Evolutionary conservation across 2,888 invertebrate genomes (phyloP).

Genomic region (Lathronympha strigana): DNA sequence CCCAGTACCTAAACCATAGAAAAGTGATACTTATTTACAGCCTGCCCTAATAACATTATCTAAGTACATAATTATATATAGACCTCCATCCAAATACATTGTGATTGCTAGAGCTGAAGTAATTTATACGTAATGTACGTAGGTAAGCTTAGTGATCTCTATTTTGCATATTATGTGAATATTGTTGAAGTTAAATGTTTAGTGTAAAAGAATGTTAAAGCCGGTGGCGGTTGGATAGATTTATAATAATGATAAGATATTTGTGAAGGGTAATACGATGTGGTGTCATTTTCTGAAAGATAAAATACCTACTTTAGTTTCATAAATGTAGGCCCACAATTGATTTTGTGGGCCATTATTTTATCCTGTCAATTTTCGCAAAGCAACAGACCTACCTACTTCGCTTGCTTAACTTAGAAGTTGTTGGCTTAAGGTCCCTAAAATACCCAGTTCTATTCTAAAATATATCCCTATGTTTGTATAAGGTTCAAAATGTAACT

Average conservation of each 20-base stretch:
- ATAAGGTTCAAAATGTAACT: too few species aligned
- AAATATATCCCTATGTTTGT: too few species aligned
- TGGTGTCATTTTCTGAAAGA: not conserved
- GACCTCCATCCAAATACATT: conserved; percentile 30
- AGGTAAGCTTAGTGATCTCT: conserved; percentile 38
- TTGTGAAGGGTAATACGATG: conserved; percentile 12
- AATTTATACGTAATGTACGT: conserved; percentile 38
- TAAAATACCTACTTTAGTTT: not conserved
- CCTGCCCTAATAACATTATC: conserved; percentile 11
- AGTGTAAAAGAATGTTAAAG: conserved; percentile 24
- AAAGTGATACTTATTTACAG: conserved; percentile 22
- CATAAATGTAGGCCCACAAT: too few species aligned
- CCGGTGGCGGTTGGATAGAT: conserved; percentile 32
- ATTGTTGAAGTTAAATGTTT: conserved; percentile 17
- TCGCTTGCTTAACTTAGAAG: too few species aligned
- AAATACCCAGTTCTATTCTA: too few species aligned
- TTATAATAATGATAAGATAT: conserved; percentile 21
- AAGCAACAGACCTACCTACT: too few species aligned
- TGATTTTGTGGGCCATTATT: not conserved
- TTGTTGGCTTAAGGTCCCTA: too few species aligned
- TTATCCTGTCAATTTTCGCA: not conserved
- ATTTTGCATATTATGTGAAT: conserved; percentile 35
- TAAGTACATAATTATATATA: not conserved
- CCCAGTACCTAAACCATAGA: conserved; percentile 11
- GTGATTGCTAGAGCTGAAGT: conserved; percentile 39